Evolutionary conservation across 2,888 invertebrate species (phyloP), one percentile per base, ranked within the genome.

Genomic region (Sipunculus nudus): DNA sequence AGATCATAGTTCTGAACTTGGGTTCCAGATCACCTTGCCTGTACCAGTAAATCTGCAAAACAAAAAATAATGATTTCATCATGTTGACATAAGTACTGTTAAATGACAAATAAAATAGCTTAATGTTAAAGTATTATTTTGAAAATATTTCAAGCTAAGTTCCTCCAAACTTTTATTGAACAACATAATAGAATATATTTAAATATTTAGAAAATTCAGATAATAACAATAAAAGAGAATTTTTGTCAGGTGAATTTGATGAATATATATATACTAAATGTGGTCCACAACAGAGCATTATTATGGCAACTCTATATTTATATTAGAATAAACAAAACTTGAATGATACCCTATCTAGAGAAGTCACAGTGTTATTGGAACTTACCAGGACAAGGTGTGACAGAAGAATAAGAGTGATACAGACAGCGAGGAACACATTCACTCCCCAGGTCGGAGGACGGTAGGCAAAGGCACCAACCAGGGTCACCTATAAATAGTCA

Each of bases 11-110:
- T 47, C 83, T 73, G 67, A 85, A 85, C 67, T 82, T 83, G 0
- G 85, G 84, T 67, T 85, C 85, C 57, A 85, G 65, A 63, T 84
- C 84, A 16, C 83, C 82, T 72, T 83, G 81, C 58, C 84, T 71
- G 63, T 85, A 85, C 85, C 84, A 85, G 53, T 76, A 77, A 56
- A 84, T 82, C 84, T 84, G 78, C 28, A 76, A 75, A 19, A 53
- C 38, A 54, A 59, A 65, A 58, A 53, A 25, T 46, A 46, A 1
- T 4, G 5, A n/a, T 23, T n/a, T 21, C 6, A 49, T 21, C 21
- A 25, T 2, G 49, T 49, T 25, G 25, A 32, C 35, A 32, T 49
- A n/a, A 32, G 32, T 32, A 21, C 32, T 29, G 31, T 25, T 21
- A 25, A 21, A 25, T 48, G 25, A 6, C 13, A 48, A 25, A 38